Evolutionary conservation across 2,888 invertebrate species (phyloP).

Genomic region (Mythimna lalbum): DNA sequence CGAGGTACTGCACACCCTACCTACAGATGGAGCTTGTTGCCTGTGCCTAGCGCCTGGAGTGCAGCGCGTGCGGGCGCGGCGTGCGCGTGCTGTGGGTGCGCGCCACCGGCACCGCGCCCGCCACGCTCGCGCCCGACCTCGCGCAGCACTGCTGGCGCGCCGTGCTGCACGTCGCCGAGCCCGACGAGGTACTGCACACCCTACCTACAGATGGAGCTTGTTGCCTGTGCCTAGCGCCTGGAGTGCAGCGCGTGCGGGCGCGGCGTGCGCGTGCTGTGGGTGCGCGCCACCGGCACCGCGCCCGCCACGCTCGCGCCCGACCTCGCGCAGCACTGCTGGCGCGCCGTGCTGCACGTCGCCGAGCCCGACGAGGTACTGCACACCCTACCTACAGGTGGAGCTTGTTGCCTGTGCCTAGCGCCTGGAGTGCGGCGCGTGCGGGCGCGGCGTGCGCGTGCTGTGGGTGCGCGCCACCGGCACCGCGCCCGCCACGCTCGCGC

Average conservation of each 20-base stretch:
- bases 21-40: too few relatives aligned
- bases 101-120: constrained; percentile 66
- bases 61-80: constrained; percentile 84
- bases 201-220: not conserved
- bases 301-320: constrained; percentile 78
- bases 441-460: constrained; percentile 78
- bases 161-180: constrained; percentile 78
- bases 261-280: constrained; percentile 78
- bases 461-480: constrained; percentile 71
- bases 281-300: constrained; percentile 65
- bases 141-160: constrained; percentile 86
- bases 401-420: too few relatives aligned
- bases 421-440: constrained; percentile 83
- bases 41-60: constrained; percentile 64
- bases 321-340: constrained; percentile 84
- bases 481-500: constrained; percentile 74
- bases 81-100: constrained; percentile 79
- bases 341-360: constrained; percentile 78
- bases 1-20: constrained; percentile 63
- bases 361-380: constrained; percentile 77
- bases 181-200: constrained; percentile 72
- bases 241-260: constrained; percentile 86
- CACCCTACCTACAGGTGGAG: not conserved
- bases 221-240: too few relatives aligned
- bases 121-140: constrained; percentile 76